phyloP scores from a whole-genome alignment of 2,888 invertebrate genomes.

The Melinaea marsaeus region DNA sequence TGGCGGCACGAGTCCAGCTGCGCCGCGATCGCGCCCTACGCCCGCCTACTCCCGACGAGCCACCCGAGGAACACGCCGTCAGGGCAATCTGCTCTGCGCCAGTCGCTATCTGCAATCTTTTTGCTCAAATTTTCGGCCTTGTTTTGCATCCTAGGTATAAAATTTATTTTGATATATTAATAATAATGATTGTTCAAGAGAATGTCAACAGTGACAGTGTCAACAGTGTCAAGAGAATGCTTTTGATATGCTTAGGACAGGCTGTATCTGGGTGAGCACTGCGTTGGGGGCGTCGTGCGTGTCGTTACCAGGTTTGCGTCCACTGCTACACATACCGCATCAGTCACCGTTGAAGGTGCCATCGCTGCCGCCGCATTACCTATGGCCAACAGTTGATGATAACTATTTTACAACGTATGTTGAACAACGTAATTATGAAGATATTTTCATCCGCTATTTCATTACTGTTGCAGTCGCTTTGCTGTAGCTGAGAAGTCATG shows the following conservation, averaged over 20 bases:
- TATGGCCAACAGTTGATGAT: slow-evolving; percentile 43
- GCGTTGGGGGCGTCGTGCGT: slow-evolving; percentile 45
- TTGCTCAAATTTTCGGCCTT: slow-evolving; percentile 43
- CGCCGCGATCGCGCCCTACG: slow-evolving; percentile 32
- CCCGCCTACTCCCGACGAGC: slow-evolving; percentile 32
- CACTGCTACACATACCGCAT: slow-evolving; percentile 37
- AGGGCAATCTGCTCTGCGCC: neutral
- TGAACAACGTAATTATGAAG: neutral
- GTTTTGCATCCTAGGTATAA: slow-evolving; percentile 40
- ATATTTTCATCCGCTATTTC: neutral
- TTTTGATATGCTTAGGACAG: slow-evolving; percentile 36
- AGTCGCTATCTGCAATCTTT: slow-evolving; percentile 14
- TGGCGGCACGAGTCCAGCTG: slow-evolving; percentile 32
- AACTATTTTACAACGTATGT: slow-evolving; percentile 43
- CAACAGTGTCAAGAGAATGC: no score
- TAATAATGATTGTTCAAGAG: no score
- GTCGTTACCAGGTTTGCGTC: slow-evolving; percentile 45
- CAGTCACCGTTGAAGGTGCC: slow-evolving; percentile 19
- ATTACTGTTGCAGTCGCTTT: no score
- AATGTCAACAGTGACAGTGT: no score
- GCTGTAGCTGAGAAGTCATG: no score
- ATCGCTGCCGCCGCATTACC: slow-evolving; percentile 37
- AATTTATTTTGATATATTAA: no score
- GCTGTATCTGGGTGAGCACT: slow-evolving; percentile 50
- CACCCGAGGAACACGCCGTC: slow-evolving; percentile 13